Evolutionary conservation across 2,797 vertebrate genomes (phyloP), one percentile per base, ranked within the genome.

Genomic region (Characodon lateralis): DNA sequence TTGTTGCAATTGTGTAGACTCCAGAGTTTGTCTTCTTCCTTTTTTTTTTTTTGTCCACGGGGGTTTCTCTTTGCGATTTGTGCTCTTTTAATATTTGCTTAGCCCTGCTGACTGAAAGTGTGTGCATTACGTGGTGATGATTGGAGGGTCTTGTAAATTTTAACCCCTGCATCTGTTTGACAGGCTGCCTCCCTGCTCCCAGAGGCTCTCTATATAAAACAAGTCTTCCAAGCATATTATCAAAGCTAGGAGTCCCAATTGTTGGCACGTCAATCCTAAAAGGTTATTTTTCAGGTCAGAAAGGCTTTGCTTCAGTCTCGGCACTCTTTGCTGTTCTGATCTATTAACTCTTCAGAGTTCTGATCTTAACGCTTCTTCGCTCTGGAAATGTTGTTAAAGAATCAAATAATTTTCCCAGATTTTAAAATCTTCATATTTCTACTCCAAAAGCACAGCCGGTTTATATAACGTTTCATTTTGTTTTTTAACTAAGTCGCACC

Each of bases 121-220:
- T 84, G 82, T 89, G 90, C 86, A 90, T 93, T 89, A 90, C 85
- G 87, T 84, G 89, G 83, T 76, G 90, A 91, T 90, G 80, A 92
- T 92, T 82, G 76, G 84, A 71, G 82, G 70, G 82, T 77, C 72
- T 77, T 88, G 83, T 91, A 94, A 93, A 93, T 94, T 93, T 89
- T 92, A 85, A 88, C 86, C 89, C 93, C 89, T 59, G 78, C 83
- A 80, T 82, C 90, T 82, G 85, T 68, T 79, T 90, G 87, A 91
- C 91, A 86, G 88, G 82, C 84, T 65, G 91, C 75, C 83, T 81
- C 66, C 2, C 68, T 71, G 66, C 79, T 80, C 84, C 85, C 51
- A 74, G 77, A 89, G 90, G 91, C 80, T 72, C 48, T 63, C 81
- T 82, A 78, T 35, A 35, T 35, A 35, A 35, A 35, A 35, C 35